Percentiles rank a stretch among this genome's conserved stretches.
These are phyloP conservation scores for Dryobotodes eremita DNA, from an alignment of 2,888 invertebrate species.

Conservation along the genomic window DNA sequence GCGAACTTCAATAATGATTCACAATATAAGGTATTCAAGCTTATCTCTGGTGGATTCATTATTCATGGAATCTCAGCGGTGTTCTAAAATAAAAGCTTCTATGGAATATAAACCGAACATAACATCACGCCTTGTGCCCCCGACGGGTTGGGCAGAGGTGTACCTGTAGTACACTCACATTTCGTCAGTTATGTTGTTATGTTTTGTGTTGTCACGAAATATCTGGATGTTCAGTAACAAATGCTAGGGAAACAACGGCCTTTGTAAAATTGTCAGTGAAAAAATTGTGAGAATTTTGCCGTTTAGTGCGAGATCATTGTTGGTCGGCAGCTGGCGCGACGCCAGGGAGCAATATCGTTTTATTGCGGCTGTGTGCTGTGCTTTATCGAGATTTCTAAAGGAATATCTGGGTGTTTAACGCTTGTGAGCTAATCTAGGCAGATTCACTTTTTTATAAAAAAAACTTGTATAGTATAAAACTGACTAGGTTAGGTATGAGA, in stretches of 20 bases:
- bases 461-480: background rate
- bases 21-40: conserved; percentile 30
- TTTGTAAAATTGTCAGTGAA: conserved; percentile 24
- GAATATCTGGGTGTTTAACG: background rate
- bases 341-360: conserved; percentile 21
- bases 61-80: conserved; percentile 39
- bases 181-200: background rate
- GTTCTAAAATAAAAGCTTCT: conserved; percentile 31
- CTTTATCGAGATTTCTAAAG: background rate
- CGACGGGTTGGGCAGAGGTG: background rate
- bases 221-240: conserved; percentile 16
- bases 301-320: conserved; percentile 30
- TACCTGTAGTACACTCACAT: background rate
- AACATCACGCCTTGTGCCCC: background rate
- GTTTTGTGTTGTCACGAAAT: background rate
- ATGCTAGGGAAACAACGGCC: background rate
- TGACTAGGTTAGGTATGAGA: background rate
- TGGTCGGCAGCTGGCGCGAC: conserved; percentile 26
- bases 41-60: conserved; percentile 23
- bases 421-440: background rate
- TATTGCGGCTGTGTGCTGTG: conserved; percentile 17
- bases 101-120: background rate
- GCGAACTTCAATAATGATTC: conserved; percentile 14
- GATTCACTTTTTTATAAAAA: background rate
- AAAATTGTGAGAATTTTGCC: conserved; percentile 16